Percentiles rank a stretch among this genome's conserved stretches.
These are phyloP conservation scores for Geopemphigus sp. DNA, from an alignment of 1,140 invertebrate genomes.

Conservation along the genomic window DNA sequence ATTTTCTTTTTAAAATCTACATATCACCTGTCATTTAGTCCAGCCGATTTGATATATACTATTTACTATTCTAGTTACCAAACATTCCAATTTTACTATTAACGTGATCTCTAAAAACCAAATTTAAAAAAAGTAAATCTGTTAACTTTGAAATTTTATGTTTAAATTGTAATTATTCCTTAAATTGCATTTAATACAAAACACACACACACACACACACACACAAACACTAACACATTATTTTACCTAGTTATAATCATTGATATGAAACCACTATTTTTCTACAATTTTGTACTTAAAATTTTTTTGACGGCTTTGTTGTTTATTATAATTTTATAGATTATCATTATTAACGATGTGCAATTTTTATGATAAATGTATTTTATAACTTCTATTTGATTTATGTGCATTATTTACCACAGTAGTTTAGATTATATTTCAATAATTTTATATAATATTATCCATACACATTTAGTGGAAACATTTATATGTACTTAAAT, in stretches of 20 bases:
- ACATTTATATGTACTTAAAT: not conserved
- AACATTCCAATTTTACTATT: conserved; percentile 30
- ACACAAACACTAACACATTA: not conserved
- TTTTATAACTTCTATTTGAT: conserved; percentile 15
- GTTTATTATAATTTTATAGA: conserved; percentile 29
- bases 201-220: not conserved
- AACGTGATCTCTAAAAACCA: conserved; percentile 31
- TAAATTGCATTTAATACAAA: conserved; percentile 3
- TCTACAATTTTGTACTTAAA: conserved; percentile 45
- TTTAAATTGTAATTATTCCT: conserved; percentile 12
- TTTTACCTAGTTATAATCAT: conserved; percentile 1
- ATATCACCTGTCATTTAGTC: conserved; percentile 35
- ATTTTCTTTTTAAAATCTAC: conserved; percentile 14
- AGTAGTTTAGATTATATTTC: not conserved
- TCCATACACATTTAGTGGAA: not conserved
- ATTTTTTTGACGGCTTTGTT: conserved; percentile 39
- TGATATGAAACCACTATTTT: conserved; percentile 44
- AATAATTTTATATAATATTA: conserved; percentile 1
- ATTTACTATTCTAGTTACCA: conserved; percentile 41
- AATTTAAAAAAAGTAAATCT: conserved; percentile 8
- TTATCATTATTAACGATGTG: not conserved
- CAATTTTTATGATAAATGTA: conserved; percentile 8
- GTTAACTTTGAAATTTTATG: not conserved
- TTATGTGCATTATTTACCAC: not conserved
- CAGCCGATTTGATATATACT: conserved; percentile 25